Base-by-base conservation (phyloP, 2,888 invertebrate species). In the Phania funesta region DNA sequence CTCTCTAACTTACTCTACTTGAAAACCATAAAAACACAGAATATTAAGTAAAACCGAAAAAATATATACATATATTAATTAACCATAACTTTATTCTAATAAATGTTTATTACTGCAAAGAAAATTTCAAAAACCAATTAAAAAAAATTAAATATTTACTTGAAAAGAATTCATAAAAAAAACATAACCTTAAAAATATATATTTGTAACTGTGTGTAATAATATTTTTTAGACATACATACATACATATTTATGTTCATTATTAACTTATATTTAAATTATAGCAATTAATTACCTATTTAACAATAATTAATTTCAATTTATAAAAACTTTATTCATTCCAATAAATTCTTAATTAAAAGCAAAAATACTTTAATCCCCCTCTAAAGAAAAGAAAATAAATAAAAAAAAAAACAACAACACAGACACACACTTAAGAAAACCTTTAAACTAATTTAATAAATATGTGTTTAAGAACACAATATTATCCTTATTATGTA, bases 161-260 rank as follows among this genome's bases (percentile, higher is more conserved):
- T 65, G 60, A 79, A 65, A 54, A 78, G 38, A 54, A 54, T 18
- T 56, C 62, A 60, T 48, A 64, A 64, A 64, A 64, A 64, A 52
- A 76, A 52, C 56, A 71, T 76, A 76, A 70, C 56, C 56, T 70
- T 64, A 74, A 64, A 75, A 74, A 78, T 68, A 82, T 78, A 77
- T 81, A 78, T 82, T 82, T 82, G 82, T 82, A 82, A 68, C 76
- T 78, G 82, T 78, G 82, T 82, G 82, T 82, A 82, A 78, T 75
- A 78, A 67, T 81, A 65, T 54, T 65, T 78, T 82, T 75, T 82
- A 82, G 78, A 64, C 58, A 81, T 38, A 38, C 26, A 26, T 38
- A 38, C 26, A 26, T 26, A 26, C 11, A 8, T 81, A 82, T 77
- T 71, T 82, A 74, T 82, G 78, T 82, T n/a, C n/a, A n/a, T 78